Evolutionary conservation across 2,888 invertebrate species (phyloP), one percentile per base, ranked within the genome.

Genomic region (Tinea pellionella): DNA sequence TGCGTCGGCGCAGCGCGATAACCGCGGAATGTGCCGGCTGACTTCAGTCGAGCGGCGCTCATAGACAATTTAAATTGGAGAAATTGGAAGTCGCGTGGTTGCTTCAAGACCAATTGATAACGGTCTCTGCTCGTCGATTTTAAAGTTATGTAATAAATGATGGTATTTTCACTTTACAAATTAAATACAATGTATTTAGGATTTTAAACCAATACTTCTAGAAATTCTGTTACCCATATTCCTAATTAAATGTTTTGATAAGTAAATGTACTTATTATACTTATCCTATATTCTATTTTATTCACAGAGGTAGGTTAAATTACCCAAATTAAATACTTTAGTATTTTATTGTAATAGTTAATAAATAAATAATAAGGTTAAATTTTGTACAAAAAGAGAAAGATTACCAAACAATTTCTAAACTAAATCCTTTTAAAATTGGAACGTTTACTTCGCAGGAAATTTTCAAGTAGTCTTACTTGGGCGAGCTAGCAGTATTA

Each of bases 11-110:
- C 69, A 71, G 75, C 73, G 61, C 77, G 85, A 85, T 86, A 86
- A 82, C 75, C 71, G 68, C 69, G 83, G 85, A 86, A 87, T 86
- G 85, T 69, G 61, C 78, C 87, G 86, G 84, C 83, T 79, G 77
- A 83, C 82, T 85, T 85, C 84, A 86, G 80, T 78, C 79, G 77
- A 72, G 73, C 78, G 80, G 80, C 72, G 73, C 75, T 84, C 85
- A 85, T 86, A 86, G 86, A 85, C 79, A 78, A 83, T 84, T 85
- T 84, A 84, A 85, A 85, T 83, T 81, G 77, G 78, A 83, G 82
- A 82, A 83, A 86, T 86, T 85, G 80, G 80, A 80, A 78, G 77
- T 69, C 67, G 66, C 70, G 76, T 74, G 57, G 57, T 32, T 32
- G 72, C 74, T 75, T 75, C 68, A 69, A 73, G 69, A 75, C 77